A percentile compares a stretch with the other conserved stretches of the same genome.
These are phyloP conservation scores for Ormyrus rosae DNA, from an alignment of 2,888 invertebrate species.

Conservation along the genomic window DNA sequence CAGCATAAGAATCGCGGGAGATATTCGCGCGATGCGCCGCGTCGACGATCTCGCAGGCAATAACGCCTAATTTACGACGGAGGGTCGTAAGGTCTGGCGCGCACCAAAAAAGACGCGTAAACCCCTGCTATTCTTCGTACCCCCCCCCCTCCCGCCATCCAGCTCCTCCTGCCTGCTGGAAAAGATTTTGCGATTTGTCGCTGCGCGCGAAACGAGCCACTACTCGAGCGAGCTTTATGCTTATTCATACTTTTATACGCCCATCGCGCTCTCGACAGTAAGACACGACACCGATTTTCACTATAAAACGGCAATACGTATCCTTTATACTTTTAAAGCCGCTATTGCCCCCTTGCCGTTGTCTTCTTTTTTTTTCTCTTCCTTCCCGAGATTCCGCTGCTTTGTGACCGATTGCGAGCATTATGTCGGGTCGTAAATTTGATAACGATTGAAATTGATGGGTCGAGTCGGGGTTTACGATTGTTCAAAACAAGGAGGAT, in stretches of 20 bases:
- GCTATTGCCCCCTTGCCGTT: neutral
- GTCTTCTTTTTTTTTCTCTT: neutral
- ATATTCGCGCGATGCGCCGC: conserved; percentile 18
- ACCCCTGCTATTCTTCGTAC: conserved; percentile 9
- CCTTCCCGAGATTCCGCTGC: neutral
- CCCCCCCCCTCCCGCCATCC: neutral
- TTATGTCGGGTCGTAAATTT: conserved; percentile 9
- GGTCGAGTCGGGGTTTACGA: neutral
- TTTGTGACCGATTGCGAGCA: neutral
- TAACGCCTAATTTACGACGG: conserved; percentile 66
- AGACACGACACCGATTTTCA: conserved; percentile 41
- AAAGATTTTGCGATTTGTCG: conserved; percentile 53
- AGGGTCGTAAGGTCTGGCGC: conserved; percentile 61
- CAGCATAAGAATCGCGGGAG: neutral
- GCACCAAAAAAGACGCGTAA: conserved; percentile 57
- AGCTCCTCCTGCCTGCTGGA: conserved; percentile 14
- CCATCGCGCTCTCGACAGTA: conserved; percentile 15
- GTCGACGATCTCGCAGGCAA: conserved; percentile 56
- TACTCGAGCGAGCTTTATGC: conserved; percentile 48
- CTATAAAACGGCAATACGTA: conserved; percentile 41
- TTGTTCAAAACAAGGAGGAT: too few relatives aligned
- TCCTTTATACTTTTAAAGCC: neutral
- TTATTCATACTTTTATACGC: conserved; percentile 53
- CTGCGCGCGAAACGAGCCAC: conserved; percentile 33
- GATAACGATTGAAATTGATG: conserved; percentile 2